Percentiles rank a stretch among this genome's conserved stretches.
Evolutionary conservation across 1,140 invertebrate genomes (phyloP).

Genomic region (Drosophila mauritiana): DNA sequence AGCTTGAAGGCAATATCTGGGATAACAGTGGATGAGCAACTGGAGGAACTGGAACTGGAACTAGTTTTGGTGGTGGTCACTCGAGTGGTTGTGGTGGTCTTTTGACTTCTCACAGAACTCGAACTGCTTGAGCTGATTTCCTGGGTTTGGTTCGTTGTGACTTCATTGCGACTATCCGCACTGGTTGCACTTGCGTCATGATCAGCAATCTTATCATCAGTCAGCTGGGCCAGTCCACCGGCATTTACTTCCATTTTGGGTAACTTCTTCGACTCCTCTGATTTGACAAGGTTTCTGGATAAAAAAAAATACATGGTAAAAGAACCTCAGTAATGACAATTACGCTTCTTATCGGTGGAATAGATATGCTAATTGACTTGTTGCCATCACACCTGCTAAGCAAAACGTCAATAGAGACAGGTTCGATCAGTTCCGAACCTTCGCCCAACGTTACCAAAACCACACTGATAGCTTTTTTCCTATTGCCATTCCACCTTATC

Average conservation of each 20-base stretch:
- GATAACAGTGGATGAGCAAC: slow-evolving; percentile 31
- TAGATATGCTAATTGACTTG: slow-evolving; percentile 65
- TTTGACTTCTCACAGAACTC: slow-evolving; percentile 42
- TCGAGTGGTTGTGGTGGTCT: slow-evolving; percentile 60
- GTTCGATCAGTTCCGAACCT: slow-evolving; percentile 47
- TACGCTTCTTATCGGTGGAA: slow-evolving; percentile 56
- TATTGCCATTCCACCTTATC: slow-evolving; percentile 60
- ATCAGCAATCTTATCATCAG: slow-evolving; percentile 66
- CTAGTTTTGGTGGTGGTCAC: slow-evolving; percentile 62
- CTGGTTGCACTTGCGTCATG: slow-evolving; percentile 44
- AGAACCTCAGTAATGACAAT: slow-evolving; percentile 58
- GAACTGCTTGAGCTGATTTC: slow-evolving; percentile 33
- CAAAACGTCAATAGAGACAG: slow-evolving; percentile 30
- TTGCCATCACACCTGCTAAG: slow-evolving; percentile 48
- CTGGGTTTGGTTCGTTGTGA: slow-evolving; percentile 33
- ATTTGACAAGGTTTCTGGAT: slow-evolving; percentile 64
- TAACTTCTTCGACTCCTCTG: slow-evolving; percentile 68
- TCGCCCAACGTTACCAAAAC: slow-evolving; percentile 56
- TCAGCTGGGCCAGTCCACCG: slow-evolving; percentile 26
- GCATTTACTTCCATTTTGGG: slow-evolving; percentile 63
- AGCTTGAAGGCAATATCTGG: slow-evolving; percentile 68
- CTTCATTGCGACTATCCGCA: slow-evolving; percentile 14
- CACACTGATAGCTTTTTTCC: slow-evolving; percentile 57
- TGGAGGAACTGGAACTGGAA: slow-evolving; percentile 44
- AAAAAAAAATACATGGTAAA: slow-evolving; percentile 14